Base-by-base conservation (phyloP, 2,113 vertebrate species). In the Nesoenas mayeri region DNA sequence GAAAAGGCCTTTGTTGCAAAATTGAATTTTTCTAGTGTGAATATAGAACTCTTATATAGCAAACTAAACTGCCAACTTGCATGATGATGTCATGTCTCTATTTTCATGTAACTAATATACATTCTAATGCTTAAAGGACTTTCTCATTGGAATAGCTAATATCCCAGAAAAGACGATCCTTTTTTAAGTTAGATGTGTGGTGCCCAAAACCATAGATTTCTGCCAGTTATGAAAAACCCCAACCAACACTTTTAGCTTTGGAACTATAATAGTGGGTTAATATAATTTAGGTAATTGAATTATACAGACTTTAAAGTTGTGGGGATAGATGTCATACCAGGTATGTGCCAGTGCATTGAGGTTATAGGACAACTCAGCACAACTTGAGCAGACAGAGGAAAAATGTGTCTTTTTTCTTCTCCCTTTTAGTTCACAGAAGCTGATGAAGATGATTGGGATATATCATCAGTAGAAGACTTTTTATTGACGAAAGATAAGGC, bases 361-460 rank as follows among this genome's bases (percentile, higher is more conserved):
- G 75, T 79, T 50, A 34, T 17, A 51, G 42, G 74, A 83, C 29
- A 54, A 31, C 56, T 54, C 48, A 12, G 47, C 31, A 44, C 42
- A 67, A 8, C 31, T 80, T 54, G 34, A 53, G 62, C 0, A 4
- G 71, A 60, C 34, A 91, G 58, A 85, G 10, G 6, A 36, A 87
- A 89, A 72, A 60, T 28, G 20, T 25, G 0, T 51, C 22, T 25
- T 57, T 85, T 90, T 87, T 69, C 5, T 85, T 72, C 34, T 94
- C 65, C 57, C n/a, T 79, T 4, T 57, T 79, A 98, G 98, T 89
- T 95, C 5, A 31, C 85, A 82, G 98, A 98, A 56, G 89, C 61
- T 69, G 98, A 98, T 18, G 98, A 99, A 21, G 98, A 98, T 6
- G 98, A 99, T 26, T 99, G 98, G 98, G 97, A 98, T 84, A 94